Base-by-base conservation (phyloP, 2,888 invertebrate genomes). In the Diarsia dahlii region DNA sequence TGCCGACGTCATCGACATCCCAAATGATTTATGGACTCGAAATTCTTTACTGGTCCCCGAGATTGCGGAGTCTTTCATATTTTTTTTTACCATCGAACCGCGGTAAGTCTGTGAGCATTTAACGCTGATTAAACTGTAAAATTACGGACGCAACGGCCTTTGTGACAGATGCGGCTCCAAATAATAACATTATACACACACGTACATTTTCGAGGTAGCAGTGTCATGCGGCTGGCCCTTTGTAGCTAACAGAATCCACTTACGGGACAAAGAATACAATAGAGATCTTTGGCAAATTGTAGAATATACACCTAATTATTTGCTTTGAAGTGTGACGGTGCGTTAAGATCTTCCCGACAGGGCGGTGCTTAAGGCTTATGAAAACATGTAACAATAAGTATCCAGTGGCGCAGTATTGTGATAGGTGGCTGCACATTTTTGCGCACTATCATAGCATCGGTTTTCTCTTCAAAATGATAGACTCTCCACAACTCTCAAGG, bases 71-170 rank as follows among this genome's bases (percentile, higher is more conserved):
- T 89, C 90, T 90, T 91, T 90, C 90, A 77, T n/a, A 82, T 89
- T 95, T 94, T 94, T 94, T 77, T 94, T 93, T 18, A 87, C 87
- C 80, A 85, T 81, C 76, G 71, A 80, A 84, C 88, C 76, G 95
- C 95, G 95, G 95, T 93, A 92, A 92, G 92, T 94, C 91, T 95
- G 93, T 93, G 91, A 92, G 92, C 94, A 96, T 96, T 96, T 96
- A 96, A 96, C 96, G 96, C 96, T 96, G 95, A 96, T 96, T 96
- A 96, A 96, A 96, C 96, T 96, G 96, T 96, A 95, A 96, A 96
- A 96, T 96, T 96, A 95, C 94, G 89, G 84, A 94, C 94, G 94
- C 94, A 95, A 94, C 93, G 93, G 92, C 92, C 93, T 95, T 95
- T 95, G 94, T 95, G 96, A 96, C 96, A 96, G 96, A 96, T 96